Base-by-base conservation (phyloP, 2,113 vertebrate genomes). In the Spea multiplicata region DNA sequence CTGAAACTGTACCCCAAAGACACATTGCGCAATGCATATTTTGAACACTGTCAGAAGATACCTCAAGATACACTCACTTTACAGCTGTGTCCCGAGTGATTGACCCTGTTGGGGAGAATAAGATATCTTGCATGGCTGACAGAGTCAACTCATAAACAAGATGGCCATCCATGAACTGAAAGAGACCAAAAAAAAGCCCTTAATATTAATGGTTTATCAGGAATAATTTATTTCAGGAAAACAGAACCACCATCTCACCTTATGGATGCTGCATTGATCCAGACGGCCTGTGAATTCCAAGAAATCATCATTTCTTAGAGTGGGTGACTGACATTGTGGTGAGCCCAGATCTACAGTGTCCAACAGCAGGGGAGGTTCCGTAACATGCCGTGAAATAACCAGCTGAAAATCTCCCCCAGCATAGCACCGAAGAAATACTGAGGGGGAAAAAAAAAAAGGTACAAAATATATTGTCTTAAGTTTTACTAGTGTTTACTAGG, bases 401-500 rank as follows among this genome's bases (percentile, higher is more conserved):
- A 85, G 8, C 1, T n/a, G 68, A 62, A 85, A 77, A 9, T 16
- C 8, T 9, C 84, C 82, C 6, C 78, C 77, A 1, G 73, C 65
- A 13, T 47, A 75, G 50, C 84, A 85, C 62, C 50, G 67, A 0
- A 65, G 67, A 0, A 77, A 82, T 10, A 82, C 82, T 85, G 73
- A 0, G 5, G n/a, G 14, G 49, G 62, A 52, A 6, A 10, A 52
- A 30, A 5, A 12, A 59, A 13, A 52, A n/a, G n/a, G 50, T 52
- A 7, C 2, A 6, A 10, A 10, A 52, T 3, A 6, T 7, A 52
- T 52, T 52, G 6, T 52, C 50, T 1, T 52, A 5, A 59, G 10
- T 59, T 59, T 59, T 59, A 30, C 30, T 30, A 30, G 30, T 30
- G 30, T 30, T 30, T 30, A 30, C 30, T 30, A 30, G 30, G 30